phyloP scores from a whole-genome alignment of 2,113 vertebrate genomes.

The Epinephelus moara region DNA sequence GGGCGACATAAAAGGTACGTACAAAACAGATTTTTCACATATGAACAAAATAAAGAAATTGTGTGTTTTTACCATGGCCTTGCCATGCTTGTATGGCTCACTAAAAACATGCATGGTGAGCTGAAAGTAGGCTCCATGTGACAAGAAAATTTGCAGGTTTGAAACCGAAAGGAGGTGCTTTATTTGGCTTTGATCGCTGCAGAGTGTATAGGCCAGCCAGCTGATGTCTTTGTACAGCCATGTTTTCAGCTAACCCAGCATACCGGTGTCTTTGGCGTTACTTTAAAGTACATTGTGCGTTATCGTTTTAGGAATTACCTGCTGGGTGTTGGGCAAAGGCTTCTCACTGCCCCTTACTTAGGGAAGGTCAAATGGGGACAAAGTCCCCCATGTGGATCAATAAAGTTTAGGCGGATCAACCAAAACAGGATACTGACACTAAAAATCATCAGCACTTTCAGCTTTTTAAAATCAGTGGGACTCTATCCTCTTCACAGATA shows the following conservation, averaged over 20 bases:
- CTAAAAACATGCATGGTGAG: background rate
- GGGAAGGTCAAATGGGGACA: conserved; percentile 21
- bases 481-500: conserved; percentile 22
- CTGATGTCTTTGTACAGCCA: background rate
- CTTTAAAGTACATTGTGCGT: background rate
- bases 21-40: conserved; percentile 3
- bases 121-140: background rate
- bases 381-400: background rate
- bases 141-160: conserved; percentile 20
- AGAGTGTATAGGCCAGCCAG: background rate
- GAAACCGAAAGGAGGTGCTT: conserved; percentile 11
- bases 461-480: conserved; percentile 11
- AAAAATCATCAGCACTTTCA: conserved; percentile 1
- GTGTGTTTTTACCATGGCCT: background rate
- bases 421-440: background rate
- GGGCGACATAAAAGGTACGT: background rate
- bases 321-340: background rate
- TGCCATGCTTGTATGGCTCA: background rate
- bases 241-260: background rate
- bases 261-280: background rate
- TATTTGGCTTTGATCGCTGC: background rate
- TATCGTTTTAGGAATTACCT: background rate
- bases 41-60: conserved; percentile 7
- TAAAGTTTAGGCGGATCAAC: conserved; percentile 4
- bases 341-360: background rate